These are phyloP conservation scores for Scrobipalpa atriplicella DNA, from an alignment of 2,888 invertebrate genomes.

Conservation along the genomic window DNA sequence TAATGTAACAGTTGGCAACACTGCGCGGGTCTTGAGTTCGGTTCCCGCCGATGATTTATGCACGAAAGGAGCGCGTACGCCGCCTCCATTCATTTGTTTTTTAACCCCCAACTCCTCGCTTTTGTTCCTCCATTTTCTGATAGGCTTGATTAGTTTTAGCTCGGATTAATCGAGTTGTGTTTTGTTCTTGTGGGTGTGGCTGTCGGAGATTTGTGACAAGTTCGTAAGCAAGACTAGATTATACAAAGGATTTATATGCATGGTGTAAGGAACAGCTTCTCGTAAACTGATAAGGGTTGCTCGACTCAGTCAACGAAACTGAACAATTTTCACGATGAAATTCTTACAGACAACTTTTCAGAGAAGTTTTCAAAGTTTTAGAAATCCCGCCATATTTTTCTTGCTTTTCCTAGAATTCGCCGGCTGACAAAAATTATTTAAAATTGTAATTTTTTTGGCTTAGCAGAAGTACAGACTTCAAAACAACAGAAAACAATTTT, in stretches of 20 bases:
- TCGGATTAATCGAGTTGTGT: slow-evolving; percentile 64
- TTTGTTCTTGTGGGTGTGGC: slow-evolving; percentile 46
- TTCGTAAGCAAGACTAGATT: not conserved
- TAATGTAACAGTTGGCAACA: too few species aligned
- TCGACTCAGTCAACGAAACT: too few species aligned
- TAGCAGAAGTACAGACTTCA: not conserved
- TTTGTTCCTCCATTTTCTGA: slow-evolving; percentile 67
- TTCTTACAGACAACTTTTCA: too few species aligned
- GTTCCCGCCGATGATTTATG: slow-evolving; percentile 75
- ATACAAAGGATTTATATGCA: too few species aligned
- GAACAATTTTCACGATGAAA: too few species aligned
- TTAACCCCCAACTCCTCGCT: slow-evolving; percentile 49
- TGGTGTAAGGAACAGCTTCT: too few species aligned
- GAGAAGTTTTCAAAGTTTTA: too few species aligned
- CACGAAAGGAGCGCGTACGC: slow-evolving; percentile 58
- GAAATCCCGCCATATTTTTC: too few species aligned
- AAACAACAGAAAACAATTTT: not conserved
- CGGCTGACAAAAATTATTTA: too few species aligned
- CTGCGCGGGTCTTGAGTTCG: slow-evolving; percentile 57
- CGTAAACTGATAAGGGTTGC: too few species aligned
- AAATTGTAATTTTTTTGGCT: too few species aligned
- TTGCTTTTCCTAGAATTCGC: too few species aligned
- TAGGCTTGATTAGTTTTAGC: slow-evolving; percentile 80
- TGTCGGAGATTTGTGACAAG: slow-evolving; percentile 48
- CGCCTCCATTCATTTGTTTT: slow-evolving; percentile 80